Evolutionary conservation across 2,797 vertebrate species (phyloP).

Genomic region (Somateria mollissima): DNA sequence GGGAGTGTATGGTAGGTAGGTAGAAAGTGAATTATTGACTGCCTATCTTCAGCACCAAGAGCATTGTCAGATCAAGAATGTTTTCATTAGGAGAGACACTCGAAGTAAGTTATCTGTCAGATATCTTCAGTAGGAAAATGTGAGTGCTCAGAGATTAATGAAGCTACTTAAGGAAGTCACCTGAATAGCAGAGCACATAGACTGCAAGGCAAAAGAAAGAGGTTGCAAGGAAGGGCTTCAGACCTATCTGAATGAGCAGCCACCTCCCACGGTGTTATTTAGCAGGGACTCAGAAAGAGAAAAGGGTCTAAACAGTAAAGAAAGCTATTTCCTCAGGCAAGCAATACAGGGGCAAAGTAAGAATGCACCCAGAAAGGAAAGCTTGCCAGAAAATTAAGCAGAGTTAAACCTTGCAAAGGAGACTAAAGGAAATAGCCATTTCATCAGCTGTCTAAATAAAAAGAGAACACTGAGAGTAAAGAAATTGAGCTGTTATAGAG

Average conservation of each 20-base stretch:
- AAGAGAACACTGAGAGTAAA: background rate
- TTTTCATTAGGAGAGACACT: slow-evolving; percentile 20
- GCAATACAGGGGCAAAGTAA: background rate
- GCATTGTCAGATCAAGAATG: slow-evolving; percentile 1
- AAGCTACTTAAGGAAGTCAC: slow-evolving; percentile 27
- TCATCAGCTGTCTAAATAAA: slow-evolving; percentile 31
- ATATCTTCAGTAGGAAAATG: slow-evolving; percentile 18
- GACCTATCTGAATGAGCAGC: background rate
- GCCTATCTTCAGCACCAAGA: background rate
- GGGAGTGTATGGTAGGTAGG: background rate
- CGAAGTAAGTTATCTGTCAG: background rate
- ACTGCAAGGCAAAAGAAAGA: background rate
- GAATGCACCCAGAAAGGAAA: background rate
- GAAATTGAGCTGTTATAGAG: background rate
- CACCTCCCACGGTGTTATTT: background rate
- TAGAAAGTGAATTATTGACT: background rate
- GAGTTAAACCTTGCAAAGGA: slow-evolving; percentile 22
- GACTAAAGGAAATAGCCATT: slow-evolving; percentile 36
- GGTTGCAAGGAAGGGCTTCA: background rate
- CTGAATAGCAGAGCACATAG: background rate
- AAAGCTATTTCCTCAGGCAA: background rate
- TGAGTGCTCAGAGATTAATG: background rate
- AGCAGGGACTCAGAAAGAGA: background rate
- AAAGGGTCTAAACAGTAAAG: background rate
- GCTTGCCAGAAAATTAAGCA: slow-evolving; percentile 38